Evolutionary conservation across 2,888 invertebrate species (phyloP).

Genomic region (Chrysotoxum bicinctum): DNA sequence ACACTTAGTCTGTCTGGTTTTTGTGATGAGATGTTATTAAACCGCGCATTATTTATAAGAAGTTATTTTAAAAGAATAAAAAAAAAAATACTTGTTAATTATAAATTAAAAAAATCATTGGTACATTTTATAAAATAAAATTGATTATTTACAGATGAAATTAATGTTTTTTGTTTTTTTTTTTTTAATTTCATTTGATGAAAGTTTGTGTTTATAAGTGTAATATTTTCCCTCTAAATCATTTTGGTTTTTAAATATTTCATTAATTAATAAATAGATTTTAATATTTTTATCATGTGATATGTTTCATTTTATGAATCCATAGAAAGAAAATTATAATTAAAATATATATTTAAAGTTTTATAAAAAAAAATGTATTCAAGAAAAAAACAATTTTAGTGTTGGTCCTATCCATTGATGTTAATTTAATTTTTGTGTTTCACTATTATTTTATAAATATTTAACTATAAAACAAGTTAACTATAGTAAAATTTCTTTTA

Average conservation of each 20-base stretch:
- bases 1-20: too few species aligned
- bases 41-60: background rate
- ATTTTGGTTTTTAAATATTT: conserved; percentile 46
- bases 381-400: background rate
- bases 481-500: conserved; percentile 5
- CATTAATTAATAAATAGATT: conserved; percentile 28
- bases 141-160: conserved; percentile 47
- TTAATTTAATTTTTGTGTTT: conserved; percentile 20
- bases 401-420: conserved; percentile 69
- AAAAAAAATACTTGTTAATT: background rate
- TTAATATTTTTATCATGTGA: conserved; percentile 48
- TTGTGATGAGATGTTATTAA: background rate
- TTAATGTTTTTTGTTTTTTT: conserved; percentile 18
- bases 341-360: background rate
- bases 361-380: background rate
- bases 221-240: conserved; percentile 68
- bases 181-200: conserved; percentile 18
- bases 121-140: background rate
- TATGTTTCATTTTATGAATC: conserved; percentile 69
- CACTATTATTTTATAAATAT: background rate
- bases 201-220: conserved; percentile 59
- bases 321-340: conserved; percentile 53
- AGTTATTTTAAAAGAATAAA: background rate
- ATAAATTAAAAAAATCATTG: background rate
- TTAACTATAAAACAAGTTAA: background rate